Evolutionary conservation across 2,888 invertebrate species (phyloP).

Genomic region (Drosophila hamatofila): DNA sequence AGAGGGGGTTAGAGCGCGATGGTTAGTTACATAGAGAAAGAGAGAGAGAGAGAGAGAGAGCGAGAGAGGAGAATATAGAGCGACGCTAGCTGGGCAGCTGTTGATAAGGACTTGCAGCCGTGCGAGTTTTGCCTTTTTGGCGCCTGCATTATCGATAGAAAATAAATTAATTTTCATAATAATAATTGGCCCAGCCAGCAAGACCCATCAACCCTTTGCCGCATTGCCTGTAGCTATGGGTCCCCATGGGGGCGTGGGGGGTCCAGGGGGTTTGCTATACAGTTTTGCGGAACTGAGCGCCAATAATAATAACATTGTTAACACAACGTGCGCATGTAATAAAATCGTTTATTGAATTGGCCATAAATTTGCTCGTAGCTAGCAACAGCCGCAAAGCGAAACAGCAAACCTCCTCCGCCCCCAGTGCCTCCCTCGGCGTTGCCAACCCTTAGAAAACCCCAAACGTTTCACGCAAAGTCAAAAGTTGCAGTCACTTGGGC

Average conservation of each 20-base stretch:
- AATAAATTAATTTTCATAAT: constrained; percentile 78
- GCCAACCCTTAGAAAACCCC: constrained; percentile 10
- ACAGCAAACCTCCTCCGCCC: not conserved
- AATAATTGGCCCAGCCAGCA: constrained; percentile 60
- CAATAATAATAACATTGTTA: constrained; percentile 82
- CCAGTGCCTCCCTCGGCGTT: no score
- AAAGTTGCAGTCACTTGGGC: constrained; percentile 69
- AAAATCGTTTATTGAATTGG: constrained; percentile 84
- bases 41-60: not conserved
- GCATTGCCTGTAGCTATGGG: constrained; percentile 56
- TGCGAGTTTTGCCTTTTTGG: constrained; percentile 6
- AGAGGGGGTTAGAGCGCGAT: not conserved
- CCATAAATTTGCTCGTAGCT: constrained; percentile 79
- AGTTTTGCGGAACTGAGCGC: constrained; percentile 52
- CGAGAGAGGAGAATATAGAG: not conserved
- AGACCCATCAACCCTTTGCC: constrained; percentile 43
- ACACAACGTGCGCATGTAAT: constrained; percentile 82
- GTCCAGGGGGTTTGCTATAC: constrained; percentile 22
- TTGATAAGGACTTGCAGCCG: constrained; percentile 57
- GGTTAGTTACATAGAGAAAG: not conserved
- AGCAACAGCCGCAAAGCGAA: constrained; percentile 68
- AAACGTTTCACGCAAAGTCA: constrained; percentile 62
- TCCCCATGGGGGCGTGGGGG: no score
- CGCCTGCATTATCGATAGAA: constrained; percentile 69
- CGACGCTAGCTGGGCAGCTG: constrained; percentile 49